Conservation (phyloP, 2,888 invertebrate species). For the Dynastes tityus region DNA sequence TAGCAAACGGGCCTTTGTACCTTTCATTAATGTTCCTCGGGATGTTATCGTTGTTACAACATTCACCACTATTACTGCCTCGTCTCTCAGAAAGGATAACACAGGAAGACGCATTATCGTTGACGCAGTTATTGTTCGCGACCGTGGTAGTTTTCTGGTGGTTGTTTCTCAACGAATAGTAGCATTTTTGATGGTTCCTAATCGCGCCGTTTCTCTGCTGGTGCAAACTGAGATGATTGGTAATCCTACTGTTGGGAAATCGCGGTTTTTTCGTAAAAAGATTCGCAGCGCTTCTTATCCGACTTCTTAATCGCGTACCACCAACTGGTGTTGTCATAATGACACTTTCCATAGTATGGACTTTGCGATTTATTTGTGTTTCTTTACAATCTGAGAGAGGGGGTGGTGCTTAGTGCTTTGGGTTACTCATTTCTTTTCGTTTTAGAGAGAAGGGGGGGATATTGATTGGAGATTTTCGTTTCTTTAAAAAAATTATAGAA, state of each 20-base stretch:
- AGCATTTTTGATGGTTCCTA: slow-evolving; percentile 34
- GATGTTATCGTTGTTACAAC: slow-evolving; percentile 5
- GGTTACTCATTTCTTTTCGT: too few relatives aligned
- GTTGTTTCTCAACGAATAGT: slow-evolving; percentile 52
- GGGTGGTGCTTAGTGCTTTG: too few relatives aligned
- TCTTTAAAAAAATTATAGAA: too few relatives aligned
- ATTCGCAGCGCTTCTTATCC: slow-evolving; percentile 70
- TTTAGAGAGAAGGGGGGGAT: too few relatives aligned
- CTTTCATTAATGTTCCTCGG: slow-evolving; percentile 50
- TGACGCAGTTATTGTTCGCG: slow-evolving; percentile 51
- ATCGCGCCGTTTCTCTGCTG: neutral
- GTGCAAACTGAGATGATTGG: slow-evolving; percentile 48
- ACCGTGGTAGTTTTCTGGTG: slow-evolving; percentile 45
- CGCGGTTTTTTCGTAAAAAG: slow-evolving; percentile 56
- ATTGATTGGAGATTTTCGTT: too few relatives aligned
- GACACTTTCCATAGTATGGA: slow-evolving; percentile 72
- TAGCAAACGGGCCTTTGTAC: slow-evolving; percentile 55
- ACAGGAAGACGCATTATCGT: slow-evolving; percentile 2
- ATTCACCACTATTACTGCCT: slow-evolving; percentile 21
- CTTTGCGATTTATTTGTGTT: neutral
- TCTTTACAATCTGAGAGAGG: too few relatives aligned
- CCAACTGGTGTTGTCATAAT: slow-evolving; percentile 72
- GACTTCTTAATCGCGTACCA: slow-evolving; percentile 67
- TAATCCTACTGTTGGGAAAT: slow-evolving; percentile 19
- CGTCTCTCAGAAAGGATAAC: slow-evolving; percentile 12